These are phyloP conservation scores for Limenitis camilla DNA, from an alignment of 2,888 invertebrate species.

Conservation along the genomic window DNA sequence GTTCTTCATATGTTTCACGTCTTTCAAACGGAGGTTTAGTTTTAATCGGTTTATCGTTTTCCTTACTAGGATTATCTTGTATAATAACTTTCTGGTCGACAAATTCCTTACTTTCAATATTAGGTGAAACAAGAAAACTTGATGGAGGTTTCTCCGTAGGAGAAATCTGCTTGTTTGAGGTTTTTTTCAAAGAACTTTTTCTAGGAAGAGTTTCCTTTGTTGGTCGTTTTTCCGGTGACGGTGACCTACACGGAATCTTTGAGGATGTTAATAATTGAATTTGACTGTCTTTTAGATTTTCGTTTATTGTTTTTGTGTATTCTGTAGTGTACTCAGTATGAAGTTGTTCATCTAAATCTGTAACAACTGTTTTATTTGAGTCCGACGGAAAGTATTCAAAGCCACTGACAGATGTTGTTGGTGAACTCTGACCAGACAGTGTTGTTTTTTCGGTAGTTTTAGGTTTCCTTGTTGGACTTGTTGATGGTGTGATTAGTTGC, in stretches of 20 bases:
- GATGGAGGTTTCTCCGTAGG: constrained; percentile 49
- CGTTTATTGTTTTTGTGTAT: constrained; percentile 29
- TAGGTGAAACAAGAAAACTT: constrained; percentile 55
- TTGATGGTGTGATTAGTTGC: constrained; percentile 64
- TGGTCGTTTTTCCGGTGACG: constrained; percentile 53
- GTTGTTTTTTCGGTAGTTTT: constrained; percentile 47
- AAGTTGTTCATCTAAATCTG: constrained; percentile 56
- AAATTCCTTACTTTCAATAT: constrained; percentile 39
- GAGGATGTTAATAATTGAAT: constrained; percentile 33
- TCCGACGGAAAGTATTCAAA: constrained; percentile 52
- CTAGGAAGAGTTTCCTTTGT: constrained; percentile 54
- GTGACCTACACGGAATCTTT: constrained; percentile 60
- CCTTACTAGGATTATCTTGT: constrained; percentile 42
- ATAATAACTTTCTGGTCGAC: constrained; percentile 40
- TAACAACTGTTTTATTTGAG: constrained; percentile 42
- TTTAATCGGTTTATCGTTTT: constrained; percentile 44
- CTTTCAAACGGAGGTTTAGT: constrained; percentile 75
- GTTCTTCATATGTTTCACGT: constrained; percentile 82
- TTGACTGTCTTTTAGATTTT: constrained; percentile 3
- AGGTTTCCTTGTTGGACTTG: constrained; percentile 65
- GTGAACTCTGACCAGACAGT: constrained; percentile 67
- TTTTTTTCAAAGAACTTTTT: constrained; percentile 66
- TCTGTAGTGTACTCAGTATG: constrained; percentile 33
- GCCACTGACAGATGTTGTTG: constrained; percentile 73
- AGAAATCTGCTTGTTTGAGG: constrained; percentile 34